phyloP scores from a whole-genome alignment of 2,113 vertebrate species.

The Leptodactylus fuscus region DNA sequence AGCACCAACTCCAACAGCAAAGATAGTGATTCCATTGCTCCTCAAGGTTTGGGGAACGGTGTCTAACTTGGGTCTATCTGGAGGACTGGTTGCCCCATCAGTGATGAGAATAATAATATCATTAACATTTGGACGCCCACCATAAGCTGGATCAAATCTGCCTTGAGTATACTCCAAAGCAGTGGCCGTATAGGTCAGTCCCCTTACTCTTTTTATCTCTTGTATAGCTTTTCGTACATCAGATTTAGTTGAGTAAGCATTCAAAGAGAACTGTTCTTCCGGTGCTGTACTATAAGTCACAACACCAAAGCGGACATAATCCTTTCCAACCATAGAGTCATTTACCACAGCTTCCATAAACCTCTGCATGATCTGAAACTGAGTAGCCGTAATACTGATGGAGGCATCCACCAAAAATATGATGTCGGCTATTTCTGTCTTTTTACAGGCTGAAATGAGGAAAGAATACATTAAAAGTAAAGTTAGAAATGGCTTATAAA shows the following conservation, averaged over 20 bases:
- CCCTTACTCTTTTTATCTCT: slow-evolving; percentile 42
- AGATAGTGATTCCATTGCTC: slow-evolving; percentile 66
- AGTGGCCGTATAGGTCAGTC: slow-evolving; percentile 71
- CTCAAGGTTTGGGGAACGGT: slow-evolving; percentile 62
- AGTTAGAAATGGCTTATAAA: neutral
- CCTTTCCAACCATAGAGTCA: slow-evolving; percentile 70
- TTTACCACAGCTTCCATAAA: slow-evolving; percentile 79
- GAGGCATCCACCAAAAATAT: slow-evolving; percentile 82
- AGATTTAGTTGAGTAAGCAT: slow-evolving; percentile 63
- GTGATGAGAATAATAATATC: slow-evolving; percentile 81
- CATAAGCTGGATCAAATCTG: slow-evolving; percentile 67
- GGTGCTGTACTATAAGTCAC: slow-evolving; percentile 69
- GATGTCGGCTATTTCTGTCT: slow-evolving; percentile 76
- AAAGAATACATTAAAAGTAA: neutral
- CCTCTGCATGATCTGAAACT: slow-evolving; percentile 72
- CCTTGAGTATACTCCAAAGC: slow-evolving; percentile 71
- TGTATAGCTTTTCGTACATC: slow-evolving; percentile 69
- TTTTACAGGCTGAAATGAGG: slow-evolving; percentile 71
- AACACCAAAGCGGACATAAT: slow-evolving; percentile 74
- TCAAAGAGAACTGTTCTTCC: slow-evolving; percentile 68
- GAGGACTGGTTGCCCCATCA: slow-evolving; percentile 70
- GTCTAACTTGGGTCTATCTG: slow-evolving; percentile 61
- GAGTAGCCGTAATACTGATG: slow-evolving; percentile 58
- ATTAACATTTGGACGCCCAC: slow-evolving; percentile 69
- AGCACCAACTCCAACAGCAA: slow-evolving; percentile 74